Base-by-base conservation (phyloP, 2,113 vertebrate species). In the Mola mola region DNA sequence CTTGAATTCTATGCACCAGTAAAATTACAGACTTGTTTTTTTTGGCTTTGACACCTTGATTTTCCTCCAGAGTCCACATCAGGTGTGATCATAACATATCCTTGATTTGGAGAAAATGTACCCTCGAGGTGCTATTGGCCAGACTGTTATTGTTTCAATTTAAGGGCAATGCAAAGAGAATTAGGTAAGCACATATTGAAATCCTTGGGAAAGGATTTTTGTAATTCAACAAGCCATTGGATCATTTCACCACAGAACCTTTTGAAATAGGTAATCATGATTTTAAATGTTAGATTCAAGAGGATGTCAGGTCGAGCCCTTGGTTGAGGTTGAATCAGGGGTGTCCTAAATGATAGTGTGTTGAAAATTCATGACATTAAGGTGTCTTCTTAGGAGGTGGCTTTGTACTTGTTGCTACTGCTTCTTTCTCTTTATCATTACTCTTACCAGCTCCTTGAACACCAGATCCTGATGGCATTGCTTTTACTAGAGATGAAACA, bases 391-490 rank as follows among this genome's bases (percentile, higher is more conserved):
- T 38, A 50, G 20, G 28, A 74, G 61, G 53, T 38, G 53, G 34
- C 38, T 81, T 72, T 75, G 40, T 75, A 34, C 47, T 75, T 76
- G 42, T 79, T 73, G 66, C 82, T 83, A 43, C 46, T 67, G 33
- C 59, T 70, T 86, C 36, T 61, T 63, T 42, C 13, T 21, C 9
- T 11, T 7, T 31, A 13, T 78, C 67, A 43, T 80, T 50, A 85
- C 56, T 52, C 62, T 81, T 86, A 82, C 79, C 83, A 88, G 92
- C 91, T 92, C 90, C 92, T 93, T 92, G 89, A 75, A 33, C 65
- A 75, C 56, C 80, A 83, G 66, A 87, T 74, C 74, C 77, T 51
- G 78, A 78, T 65, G 72, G 79, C 81, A 75, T 89, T 85, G 79
- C 66, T 88, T 83, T 78, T 83, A 67, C 70, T 83, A 43, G 49